These are phyloP conservation scores for Aphis gossypii DNA, from an alignment of 1,140 invertebrate genomes.

Conservation along the genomic window DNA sequence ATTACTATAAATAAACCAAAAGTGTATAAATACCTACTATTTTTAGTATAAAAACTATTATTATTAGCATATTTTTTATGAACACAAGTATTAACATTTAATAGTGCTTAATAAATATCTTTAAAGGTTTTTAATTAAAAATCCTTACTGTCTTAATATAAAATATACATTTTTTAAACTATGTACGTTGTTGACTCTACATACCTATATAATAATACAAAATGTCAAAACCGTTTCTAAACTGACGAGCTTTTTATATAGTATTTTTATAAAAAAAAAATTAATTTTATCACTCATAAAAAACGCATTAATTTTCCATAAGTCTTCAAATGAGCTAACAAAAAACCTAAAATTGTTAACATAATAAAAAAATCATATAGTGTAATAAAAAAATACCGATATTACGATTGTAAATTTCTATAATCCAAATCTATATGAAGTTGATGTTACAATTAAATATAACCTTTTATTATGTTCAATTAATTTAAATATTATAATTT, in stretches of 20 bases:
- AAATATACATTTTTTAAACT: neutral
- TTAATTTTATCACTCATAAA: neutral
- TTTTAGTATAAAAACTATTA: neutral
- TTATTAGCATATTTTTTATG: conserved; percentile 19
- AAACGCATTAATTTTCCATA: conserved; percentile 2
- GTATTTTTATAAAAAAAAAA: neutral
- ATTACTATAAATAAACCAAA: neutral
- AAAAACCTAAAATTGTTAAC: neutral
- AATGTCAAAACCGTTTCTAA: neutral
- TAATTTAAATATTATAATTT: neutral
- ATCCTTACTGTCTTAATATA: neutral
- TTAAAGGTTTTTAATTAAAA: conserved; percentile 13
- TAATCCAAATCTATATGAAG: neutral
- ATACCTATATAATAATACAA: neutral
- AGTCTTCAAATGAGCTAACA: neutral
- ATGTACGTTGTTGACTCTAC: neutral
- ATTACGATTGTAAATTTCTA: neutral
- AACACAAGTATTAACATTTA: neutral
- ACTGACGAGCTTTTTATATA: neutral
- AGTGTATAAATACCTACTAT: neutral
- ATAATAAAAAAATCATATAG: neutral
- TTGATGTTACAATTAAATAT: neutral
- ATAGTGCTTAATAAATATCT: neutral
- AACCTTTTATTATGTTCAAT: neutral
- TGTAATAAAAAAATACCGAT: neutral